phyloP scores from a whole-genome alignment of 2,797 vertebrate genomes.

The Furcifer pardalis region DNA sequence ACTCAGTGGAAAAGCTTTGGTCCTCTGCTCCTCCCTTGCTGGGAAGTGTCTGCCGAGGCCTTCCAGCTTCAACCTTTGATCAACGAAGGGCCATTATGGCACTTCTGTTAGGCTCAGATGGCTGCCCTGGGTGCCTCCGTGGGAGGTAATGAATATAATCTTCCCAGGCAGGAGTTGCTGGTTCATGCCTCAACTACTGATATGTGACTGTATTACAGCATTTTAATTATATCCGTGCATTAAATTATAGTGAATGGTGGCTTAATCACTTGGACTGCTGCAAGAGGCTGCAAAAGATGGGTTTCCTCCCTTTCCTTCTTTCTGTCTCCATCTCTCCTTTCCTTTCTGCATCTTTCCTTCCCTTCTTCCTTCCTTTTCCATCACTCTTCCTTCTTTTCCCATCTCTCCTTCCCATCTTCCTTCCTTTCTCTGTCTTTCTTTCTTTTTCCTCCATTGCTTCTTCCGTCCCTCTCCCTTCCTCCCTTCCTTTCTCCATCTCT shows the following conservation, averaged over 20 bases:
- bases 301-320: rapidly evolving
- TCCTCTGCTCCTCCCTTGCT: not conserved
- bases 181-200: conserved; percentile 2
- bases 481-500: no score
- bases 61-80: no score
- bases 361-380: no score
- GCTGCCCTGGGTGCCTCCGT: not conserved
- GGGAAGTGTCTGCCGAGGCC: rapidly evolving
- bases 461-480: no score
- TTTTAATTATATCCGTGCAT: conserved; percentile 40
- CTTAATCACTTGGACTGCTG: conserved; percentile 40
- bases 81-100: not conserved
- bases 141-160: not conserved
- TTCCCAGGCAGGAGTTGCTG: conserved; percentile 1
- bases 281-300: conserved; percentile 17
- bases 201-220: conserved; percentile 11
- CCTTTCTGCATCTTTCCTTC: no score
- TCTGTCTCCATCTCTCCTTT: no score
- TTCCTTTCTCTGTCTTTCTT: no score
- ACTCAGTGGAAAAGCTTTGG: rapidly evolving
- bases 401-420: no score
- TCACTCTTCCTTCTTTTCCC: no score
- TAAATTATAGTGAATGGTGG: conserved; percentile 28
- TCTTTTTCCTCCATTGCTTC: no score
- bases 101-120: not conserved